These are phyloP conservation scores for Crepidodera aurea DNA, from an alignment of 2,888 invertebrate genomes.

Conservation along the genomic window DNA sequence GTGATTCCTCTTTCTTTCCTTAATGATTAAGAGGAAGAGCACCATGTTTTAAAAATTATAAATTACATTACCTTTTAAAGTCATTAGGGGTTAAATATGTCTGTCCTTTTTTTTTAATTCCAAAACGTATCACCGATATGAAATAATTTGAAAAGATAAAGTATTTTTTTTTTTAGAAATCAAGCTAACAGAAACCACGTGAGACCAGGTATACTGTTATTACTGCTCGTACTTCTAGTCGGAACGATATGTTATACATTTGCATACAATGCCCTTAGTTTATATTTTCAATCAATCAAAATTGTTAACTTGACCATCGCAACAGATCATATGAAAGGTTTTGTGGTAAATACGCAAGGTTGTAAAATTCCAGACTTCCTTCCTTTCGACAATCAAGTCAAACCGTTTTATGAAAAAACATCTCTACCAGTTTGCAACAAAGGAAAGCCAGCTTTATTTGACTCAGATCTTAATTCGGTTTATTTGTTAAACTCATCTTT, in stretches of 20 bases:
- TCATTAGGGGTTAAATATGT: too few species aligned
- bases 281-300: neutral
- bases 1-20: too few species aligned
- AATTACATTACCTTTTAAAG: too few species aligned
- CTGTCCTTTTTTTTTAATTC: too few species aligned
- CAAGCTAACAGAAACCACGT: neutral
- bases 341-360: conserved; percentile 62
- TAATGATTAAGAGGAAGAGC: too few species aligned
- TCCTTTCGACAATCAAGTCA: conserved; percentile 67
- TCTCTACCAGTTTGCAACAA: conserved; percentile 64
- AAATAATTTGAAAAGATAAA: too few species aligned
- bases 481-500: conserved; percentile 65
- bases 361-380: conserved; percentile 73
- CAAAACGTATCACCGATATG: too few species aligned
- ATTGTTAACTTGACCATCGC: neutral
- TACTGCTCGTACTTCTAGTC: neutral
- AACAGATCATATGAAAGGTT: conserved; percentile 4
- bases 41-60: too few species aligned
- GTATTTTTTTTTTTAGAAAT: neutral
- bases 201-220: neutral
- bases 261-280: neutral
- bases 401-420: conserved; percentile 65
- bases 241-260: neutral
- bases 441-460: conserved; percentile 63
- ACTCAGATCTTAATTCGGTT: conserved; percentile 68